These are phyloP conservation scores for Tympanuchus pallidicinctus DNA, from an alignment of 2,113 vertebrate species.

Conservation along the genomic window DNA sequence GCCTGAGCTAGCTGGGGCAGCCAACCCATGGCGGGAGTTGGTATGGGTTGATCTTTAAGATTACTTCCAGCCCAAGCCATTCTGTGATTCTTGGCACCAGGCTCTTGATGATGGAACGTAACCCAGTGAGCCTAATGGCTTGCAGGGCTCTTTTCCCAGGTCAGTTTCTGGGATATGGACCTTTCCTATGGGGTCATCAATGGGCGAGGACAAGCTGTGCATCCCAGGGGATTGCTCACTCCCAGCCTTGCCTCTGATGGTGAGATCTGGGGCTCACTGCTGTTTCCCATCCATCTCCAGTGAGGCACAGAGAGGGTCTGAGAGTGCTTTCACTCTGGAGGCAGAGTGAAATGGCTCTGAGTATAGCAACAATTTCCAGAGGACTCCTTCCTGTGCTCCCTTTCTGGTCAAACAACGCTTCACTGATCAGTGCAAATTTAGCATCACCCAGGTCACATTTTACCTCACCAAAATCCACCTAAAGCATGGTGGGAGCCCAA, in stretches of 20 bases:
- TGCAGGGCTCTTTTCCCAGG: not conserved
- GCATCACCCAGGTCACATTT: accelerated
- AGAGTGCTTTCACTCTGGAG: not conserved
- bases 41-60: too few species aligned
- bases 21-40: too few species aligned
- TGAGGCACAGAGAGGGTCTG: not conserved
- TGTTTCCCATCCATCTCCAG: accelerated
- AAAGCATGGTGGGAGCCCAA: not conserved
- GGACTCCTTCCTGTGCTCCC: not conserved
- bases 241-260: not conserved
- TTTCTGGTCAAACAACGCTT: too few species aligned
- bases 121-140: not conserved
- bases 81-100: not conserved
- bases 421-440: not conserved
- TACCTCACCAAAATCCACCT: accelerated
- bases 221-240: not conserved
- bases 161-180: not conserved
- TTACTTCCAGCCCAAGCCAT: too few species aligned
- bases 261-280: not conserved
- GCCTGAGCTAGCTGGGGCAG: too few species aligned
- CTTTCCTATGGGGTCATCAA: accelerated
- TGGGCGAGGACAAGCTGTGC: accelerated
- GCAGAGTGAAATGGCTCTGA: not conserved
- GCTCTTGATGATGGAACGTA: not conserved
- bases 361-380: not conserved